Evolutionary conservation across 2,797 vertebrate genomes (phyloP), one percentile per base, ranked within the genome.

Genomic region (Acipenser oxyrinchus): DNA sequence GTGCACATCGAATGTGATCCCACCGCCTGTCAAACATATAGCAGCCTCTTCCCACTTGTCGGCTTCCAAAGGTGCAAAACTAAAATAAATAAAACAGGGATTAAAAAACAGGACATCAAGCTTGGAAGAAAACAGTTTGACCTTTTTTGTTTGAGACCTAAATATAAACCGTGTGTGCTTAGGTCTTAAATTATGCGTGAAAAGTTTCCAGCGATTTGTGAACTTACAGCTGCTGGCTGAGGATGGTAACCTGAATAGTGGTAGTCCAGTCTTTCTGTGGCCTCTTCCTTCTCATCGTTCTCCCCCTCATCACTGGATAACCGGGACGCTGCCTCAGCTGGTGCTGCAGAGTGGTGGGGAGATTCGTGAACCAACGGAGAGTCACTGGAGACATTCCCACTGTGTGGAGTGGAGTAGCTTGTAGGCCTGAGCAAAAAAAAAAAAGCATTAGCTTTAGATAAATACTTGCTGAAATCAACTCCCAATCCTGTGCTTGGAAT

Each of bases 191-290:
- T 37, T 37, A 58, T 13, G 0, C 12, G 15, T 58, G 55, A 7
- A 3, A 53, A 37, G 23, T 37, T 37, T 37, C 23, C 23, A 37
- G 23, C 4, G 23, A 18, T 60, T 60, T 65, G 52, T 11, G 59
- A 69, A 94, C 95, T 83, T 89, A 99, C 97, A 90, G 95, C 91
- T 83, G 95, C 92, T 86, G 97, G 96, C 87, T 95, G 93, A 84
- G 97, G 96, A 82, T 99, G 97, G 86, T 91, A 95, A 92, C 93
- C 92, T 90, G 97, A 99, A 94, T 94, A 99, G 86, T 95, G 93
- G 92, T 93, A 97, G 88, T 98, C 96, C 92, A 99, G 92, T 92
- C 95, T 98, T 84, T 98, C 97, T 74, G 88, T 72, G 76, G 79
- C 87, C 80, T 98, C 96, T 81, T 97, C 96, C 79, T 94, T 92